phyloP scores from a whole-genome alignment of 2,888 invertebrate species.

The Hymenopus coronatus region DNA sequence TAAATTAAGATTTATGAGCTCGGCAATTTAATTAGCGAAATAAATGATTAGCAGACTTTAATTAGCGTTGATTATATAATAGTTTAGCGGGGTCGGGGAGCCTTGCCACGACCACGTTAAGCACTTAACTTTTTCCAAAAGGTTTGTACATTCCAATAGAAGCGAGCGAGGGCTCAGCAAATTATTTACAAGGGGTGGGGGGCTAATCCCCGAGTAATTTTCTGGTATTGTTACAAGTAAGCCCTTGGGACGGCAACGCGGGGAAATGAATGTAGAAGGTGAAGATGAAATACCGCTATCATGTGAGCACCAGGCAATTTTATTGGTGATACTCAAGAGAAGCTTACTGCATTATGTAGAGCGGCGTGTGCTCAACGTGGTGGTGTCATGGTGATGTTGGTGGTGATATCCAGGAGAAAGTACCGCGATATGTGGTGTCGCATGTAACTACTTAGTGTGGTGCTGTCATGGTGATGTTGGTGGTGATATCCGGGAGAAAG shows the following conservation, averaged over 20 bases:
- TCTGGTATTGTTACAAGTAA: slow-evolving; percentile 39
- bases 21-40: slow-evolving; percentile 36
- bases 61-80: slow-evolving; percentile 36
- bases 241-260: slow-evolving; percentile 31
- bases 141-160: slow-evolving; percentile 15
- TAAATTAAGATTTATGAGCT: slow-evolving; percentile 37
- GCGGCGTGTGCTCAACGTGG: not conserved
- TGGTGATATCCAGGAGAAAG: too few relatives aligned
- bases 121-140: slow-evolving; percentile 11
- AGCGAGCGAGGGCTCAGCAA: slow-evolving; percentile 26
- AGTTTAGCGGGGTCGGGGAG: slow-evolving; percentile 22
- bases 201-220: slow-evolving; percentile 38
- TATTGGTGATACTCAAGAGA: slow-evolving; percentile 12
- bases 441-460: too few relatives aligned
- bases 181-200: slow-evolving; percentile 34
- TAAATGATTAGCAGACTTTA: slow-evolving; percentile 39
- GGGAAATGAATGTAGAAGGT: slow-evolving; percentile 24
- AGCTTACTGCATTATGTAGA: not conserved
- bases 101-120: not conserved
- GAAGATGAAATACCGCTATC: slow-evolving; percentile 25
- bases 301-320: slow-evolving; percentile 14
- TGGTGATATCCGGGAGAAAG: too few relatives aligned
- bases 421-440: too few relatives aligned
- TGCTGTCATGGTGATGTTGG: too few relatives aligned
- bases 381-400: not conserved